Evolutionary conservation across 2,888 invertebrate genomes (phyloP).

Genomic region (Scotopteryx bipunctaria): DNA sequence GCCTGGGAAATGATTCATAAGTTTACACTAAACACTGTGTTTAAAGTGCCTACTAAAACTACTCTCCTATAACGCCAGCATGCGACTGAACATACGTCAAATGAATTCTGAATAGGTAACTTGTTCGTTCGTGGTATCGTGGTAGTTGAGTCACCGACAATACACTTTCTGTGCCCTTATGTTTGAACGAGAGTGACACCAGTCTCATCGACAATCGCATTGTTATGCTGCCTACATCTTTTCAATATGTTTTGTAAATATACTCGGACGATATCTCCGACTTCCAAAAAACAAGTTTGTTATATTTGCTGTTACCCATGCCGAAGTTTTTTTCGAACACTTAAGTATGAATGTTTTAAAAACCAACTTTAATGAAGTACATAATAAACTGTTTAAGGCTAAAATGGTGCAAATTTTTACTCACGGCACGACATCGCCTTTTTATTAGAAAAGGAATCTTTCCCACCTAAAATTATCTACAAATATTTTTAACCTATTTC

Average conservation of each 20-base stretch:
- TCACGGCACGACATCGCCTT: too few relatives aligned
- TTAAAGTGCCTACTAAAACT: constrained; percentile 51
- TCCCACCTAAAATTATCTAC: neutral
- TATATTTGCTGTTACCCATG: too few relatives aligned
- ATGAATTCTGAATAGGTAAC: constrained; percentile 65
- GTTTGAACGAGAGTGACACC: constrained; percentile 40
- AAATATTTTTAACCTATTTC: too few relatives aligned
- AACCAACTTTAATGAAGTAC: too few relatives aligned
- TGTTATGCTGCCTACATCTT: constrained; percentile 19
- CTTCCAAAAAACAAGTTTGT: too few relatives aligned
- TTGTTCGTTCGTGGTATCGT: constrained; percentile 62
- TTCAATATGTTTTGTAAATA: constrained; percentile 2
- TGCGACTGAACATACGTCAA: constrained; percentile 54
- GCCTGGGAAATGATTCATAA: constrained; percentile 53
- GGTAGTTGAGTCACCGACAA: constrained; percentile 67
- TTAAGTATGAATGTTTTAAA: too few relatives aligned
- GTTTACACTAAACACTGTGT: constrained; percentile 45
- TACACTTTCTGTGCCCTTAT: constrained; percentile 51
- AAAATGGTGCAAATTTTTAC: too few relatives aligned
- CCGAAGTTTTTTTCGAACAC: too few relatives aligned
- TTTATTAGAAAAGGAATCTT: too few relatives aligned
- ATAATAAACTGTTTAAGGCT: too few relatives aligned
- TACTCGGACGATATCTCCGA: neutral
- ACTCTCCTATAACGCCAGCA: constrained; percentile 53
- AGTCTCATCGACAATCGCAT: constrained; percentile 21